Conservation (phyloP, 2,888 invertebrate genomes). For the Zhuqinia jingwanae region DNA sequence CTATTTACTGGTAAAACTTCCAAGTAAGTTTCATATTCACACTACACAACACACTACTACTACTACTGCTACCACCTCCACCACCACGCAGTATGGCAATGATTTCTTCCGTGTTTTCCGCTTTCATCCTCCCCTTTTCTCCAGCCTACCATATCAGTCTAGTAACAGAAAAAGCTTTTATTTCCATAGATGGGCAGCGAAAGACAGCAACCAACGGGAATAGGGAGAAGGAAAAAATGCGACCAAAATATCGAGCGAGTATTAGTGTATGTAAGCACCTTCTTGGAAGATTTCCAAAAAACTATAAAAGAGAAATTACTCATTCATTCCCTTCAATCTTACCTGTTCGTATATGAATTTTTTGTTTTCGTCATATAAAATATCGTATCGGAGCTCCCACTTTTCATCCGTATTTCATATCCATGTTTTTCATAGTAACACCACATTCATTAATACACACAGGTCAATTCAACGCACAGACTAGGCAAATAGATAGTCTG, state of each 20-base stretch:
- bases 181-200: neutral
- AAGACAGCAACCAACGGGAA: neutral
- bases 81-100: neutral
- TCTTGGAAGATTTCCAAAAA: constrained; percentile 56
- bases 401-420: neutral
- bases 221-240: neutral
- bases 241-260: neutral
- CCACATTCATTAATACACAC: too few species aligned
- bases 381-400: neutral
- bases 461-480: too few species aligned
- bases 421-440: neutral
- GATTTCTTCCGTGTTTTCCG: neutral
- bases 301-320: constrained; percentile 35
- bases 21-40: constrained; percentile 8
- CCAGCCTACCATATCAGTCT: neutral
- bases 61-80: too few species aligned
- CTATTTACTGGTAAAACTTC: constrained; percentile 10
- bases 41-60: neutral
- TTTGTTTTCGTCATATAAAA: neutral
- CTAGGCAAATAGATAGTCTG: neutral
- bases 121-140: neutral
- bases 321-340: constrained; percentile 55
- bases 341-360: constrained; percentile 59
- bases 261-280: too few species aligned
- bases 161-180: neutral